phyloP scores from a whole-genome alignment of 2,797 vertebrate genomes.

The Sardinella longiceps region DNA sequence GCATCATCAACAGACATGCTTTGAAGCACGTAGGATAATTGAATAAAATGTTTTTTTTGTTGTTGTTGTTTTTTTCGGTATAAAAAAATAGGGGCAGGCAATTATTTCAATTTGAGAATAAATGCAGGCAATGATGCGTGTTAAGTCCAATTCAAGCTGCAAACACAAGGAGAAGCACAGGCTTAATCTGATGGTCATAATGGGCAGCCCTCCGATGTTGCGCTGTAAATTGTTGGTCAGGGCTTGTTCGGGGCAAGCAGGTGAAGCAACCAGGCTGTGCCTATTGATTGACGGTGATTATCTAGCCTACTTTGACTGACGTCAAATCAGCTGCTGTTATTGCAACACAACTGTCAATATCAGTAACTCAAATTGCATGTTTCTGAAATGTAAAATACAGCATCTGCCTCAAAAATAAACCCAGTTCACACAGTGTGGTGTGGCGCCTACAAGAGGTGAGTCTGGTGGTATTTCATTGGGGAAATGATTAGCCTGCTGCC shows the following conservation, averaged over 20 bases:
- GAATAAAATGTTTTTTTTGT: neutral
- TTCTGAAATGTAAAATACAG: neutral
- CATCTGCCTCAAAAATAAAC: neutral
- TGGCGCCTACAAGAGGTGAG: neutral
- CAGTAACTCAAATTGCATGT: neutral
- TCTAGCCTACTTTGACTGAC: neutral
- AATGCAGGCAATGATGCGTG: neutral
- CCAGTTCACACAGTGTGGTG: neutral
- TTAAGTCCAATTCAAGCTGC: neutral
- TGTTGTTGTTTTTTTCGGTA: neutral
- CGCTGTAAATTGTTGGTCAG: no score
- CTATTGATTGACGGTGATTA: neutral
- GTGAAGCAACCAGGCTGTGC: neutral
- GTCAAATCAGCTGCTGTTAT: neutral
- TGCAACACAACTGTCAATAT: neutral
- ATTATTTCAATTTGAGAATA: no score
- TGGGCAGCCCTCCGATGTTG: neutral
- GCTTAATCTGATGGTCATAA: neutral
- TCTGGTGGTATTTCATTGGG: neutral
- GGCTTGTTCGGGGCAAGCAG: neutral
- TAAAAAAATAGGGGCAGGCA: no score
- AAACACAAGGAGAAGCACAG: neutral
- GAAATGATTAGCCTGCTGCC: no score
- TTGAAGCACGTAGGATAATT: neutral
- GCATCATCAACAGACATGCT: neutral